phyloP scores from a whole-genome alignment of 2,888 invertebrate species.

The Hanleya hanleyi region DNA sequence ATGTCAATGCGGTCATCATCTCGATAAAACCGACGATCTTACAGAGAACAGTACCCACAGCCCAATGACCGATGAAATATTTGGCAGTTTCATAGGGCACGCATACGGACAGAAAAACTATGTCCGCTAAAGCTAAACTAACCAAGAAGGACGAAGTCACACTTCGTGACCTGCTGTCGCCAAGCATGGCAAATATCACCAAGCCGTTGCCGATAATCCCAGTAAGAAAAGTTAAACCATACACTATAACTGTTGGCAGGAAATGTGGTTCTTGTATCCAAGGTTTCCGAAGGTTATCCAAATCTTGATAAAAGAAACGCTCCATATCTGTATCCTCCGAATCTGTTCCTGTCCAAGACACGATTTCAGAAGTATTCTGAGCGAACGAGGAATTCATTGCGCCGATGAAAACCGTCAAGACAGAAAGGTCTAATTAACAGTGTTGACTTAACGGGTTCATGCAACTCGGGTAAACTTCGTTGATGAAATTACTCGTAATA shows the following conservation, averaged over 20 bases:
- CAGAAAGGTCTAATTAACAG: too few relatives aligned
- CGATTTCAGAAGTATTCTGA: too few relatives aligned
- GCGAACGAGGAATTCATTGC: too few relatives aligned
- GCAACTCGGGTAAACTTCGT: too few relatives aligned
- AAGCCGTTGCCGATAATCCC: constrained; percentile 74
- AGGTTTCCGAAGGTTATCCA: constrained; percentile 46
- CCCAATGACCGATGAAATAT: constrained; percentile 73
- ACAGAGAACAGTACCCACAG: constrained; percentile 72
- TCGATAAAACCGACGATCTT: constrained; percentile 74
- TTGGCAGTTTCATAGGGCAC: constrained; percentile 74
- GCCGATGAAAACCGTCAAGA: too few relatives aligned
- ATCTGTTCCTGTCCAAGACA: too few relatives aligned
- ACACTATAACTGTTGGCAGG: constrained; percentile 51
- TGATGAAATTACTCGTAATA: too few relatives aligned
- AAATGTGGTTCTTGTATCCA: constrained; percentile 48
- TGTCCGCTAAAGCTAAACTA: constrained; percentile 72
- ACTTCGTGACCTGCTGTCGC: constrained; percentile 69
- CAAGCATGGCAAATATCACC: constrained; percentile 73
- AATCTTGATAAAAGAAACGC: constrained; percentile 40
- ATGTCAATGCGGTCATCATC: constrained; percentile 74
- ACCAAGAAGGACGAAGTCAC: constrained; percentile 65
- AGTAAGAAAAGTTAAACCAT: constrained; percentile 66
- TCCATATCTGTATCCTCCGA: neutral
- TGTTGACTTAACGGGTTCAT: too few relatives aligned
- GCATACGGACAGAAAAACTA: constrained; percentile 74